Percentiles rank a stretch among this genome's conserved stretches.
These are phyloP conservation scores for Oplegnathus fasciatus DNA, from an alignment of 2,113 vertebrate genomes.

Conservation along the genomic window DNA sequence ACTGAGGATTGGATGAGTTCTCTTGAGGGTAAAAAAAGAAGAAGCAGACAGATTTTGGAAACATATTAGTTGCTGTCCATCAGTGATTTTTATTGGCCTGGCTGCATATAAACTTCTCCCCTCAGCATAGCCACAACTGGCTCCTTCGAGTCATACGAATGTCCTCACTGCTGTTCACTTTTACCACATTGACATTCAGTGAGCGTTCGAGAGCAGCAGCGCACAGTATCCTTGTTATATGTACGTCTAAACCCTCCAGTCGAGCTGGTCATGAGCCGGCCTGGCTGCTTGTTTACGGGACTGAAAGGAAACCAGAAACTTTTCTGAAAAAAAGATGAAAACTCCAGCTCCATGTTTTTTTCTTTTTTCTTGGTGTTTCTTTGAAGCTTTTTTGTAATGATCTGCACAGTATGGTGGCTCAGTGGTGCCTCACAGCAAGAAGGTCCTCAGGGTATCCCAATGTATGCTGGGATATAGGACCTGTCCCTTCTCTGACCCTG, in stretches of 20 bases:
- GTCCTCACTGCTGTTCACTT: conserved; percentile 22
- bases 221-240: conserved; percentile 10
- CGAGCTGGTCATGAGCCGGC: neutral
- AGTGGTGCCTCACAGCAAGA: conserved; percentile 24
- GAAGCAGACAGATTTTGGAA: conserved; percentile 12
- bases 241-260: neutral
- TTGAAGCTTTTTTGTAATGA: conserved; percentile 29
- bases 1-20: conserved; percentile 26
- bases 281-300: conserved; percentile 6
- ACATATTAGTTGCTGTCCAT: conserved; percentile 31
- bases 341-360: neutral
- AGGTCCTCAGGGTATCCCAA: conserved; percentile 20
- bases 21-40: neutral
- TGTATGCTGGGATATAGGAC: conserved; percentile 42
- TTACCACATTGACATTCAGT: conserved; percentile 38
- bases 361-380: conserved; percentile 1
- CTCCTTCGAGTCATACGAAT: conserved; percentile 5
- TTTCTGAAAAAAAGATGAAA: neutral
- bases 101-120: conserved; percentile 29
- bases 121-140: conserved; percentile 4
- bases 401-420: conserved; percentile 6
- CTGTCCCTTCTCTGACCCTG: conserved; percentile 17
- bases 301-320: neutral
- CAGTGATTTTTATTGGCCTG: conserved; percentile 26
- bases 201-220: conserved; percentile 26